Base-by-base conservation (phyloP, 2,888 invertebrate genomes). In the Anaspis maculata region DNA sequence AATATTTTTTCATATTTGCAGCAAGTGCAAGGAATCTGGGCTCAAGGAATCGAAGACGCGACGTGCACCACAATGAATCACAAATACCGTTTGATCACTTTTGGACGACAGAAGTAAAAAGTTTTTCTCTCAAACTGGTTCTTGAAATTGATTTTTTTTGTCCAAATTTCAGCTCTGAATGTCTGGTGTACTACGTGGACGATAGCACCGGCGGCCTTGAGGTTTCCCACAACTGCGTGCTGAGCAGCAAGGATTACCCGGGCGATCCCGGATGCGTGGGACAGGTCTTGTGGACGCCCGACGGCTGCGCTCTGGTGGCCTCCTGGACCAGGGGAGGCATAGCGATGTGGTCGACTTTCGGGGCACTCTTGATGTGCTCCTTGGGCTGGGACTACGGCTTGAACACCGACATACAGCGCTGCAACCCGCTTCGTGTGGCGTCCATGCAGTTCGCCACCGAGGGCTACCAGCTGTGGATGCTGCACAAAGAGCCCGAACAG, bases 291-390 rank as follows among this genome's bases (percentile, higher is more conserved):
- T 96, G 89, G 85, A 83, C 88, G 7, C 86, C 88, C 23, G 89
- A 88, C 66, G 87, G 88, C 30, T 84, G 83, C 62, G 89, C 86
- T 5, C 74, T 95, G 46, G 86, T 83, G 1, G 77, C 89, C 44
- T 77, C 88, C 13, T 97, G 96, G 95, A 74, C 78, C 45, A 79
- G 82, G 44, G 95, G 95, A 15, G 91, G 94, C 0, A 71, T 96
- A 38, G 90, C 94, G 0, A 70, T 96, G 42, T 98, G 97, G 95
- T 95, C 95, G 59, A 95, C 96, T 3, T 98, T 97, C 67, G 98
- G 98, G 2, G 86, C 95, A 10, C 74, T 97, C 39, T 75, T 98
- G 15, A 83, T 92, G 74, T 88, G 88, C 57, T 83, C 85, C 5
- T 67, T 88, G 11, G 85, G 82, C 27, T 89, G 88, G 88, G 90